Evolutionary conservation across 2,113 vertebrate genomes (phyloP).

Genomic region (Rhadina sibilatrix): DNA sequence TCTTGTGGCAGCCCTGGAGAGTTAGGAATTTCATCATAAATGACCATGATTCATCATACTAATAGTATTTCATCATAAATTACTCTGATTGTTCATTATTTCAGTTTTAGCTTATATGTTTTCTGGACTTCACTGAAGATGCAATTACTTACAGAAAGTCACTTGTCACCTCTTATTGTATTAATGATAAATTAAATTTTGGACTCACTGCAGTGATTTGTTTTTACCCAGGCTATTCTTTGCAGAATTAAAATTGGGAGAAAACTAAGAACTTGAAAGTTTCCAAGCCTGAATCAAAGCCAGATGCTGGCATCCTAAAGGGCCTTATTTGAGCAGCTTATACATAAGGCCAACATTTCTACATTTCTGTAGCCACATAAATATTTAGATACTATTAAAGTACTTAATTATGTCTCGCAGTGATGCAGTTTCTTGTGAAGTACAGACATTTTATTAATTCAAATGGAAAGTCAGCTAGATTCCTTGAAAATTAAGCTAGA

Average conservation of each 20-base stretch:
- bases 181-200: neutral
- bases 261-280: neutral
- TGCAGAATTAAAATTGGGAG: neutral
- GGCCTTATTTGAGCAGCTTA: neutral
- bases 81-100: slow-evolving; percentile 36
- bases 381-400: neutral
- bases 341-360: neutral
- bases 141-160: neutral
- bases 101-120: neutral
- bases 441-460: neutral
- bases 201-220: neutral
- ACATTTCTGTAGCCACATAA: neutral
- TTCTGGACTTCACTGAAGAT: neutral
- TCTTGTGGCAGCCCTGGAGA: neutral
- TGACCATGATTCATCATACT: neutral
- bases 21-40: slow-evolving; percentile 1
- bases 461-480: neutral
- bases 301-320: neutral
- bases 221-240: neutral
- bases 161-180: neutral
- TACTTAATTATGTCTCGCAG: neutral
- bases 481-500: neutral
- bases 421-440: neutral
- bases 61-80: neutral
- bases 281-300: neutral